Percentiles rank a stretch among this genome's conserved stretches.
Evolutionary conservation across 2,888 invertebrate species (phyloP).

Genomic region (Epinotia bilunana): DNA sequence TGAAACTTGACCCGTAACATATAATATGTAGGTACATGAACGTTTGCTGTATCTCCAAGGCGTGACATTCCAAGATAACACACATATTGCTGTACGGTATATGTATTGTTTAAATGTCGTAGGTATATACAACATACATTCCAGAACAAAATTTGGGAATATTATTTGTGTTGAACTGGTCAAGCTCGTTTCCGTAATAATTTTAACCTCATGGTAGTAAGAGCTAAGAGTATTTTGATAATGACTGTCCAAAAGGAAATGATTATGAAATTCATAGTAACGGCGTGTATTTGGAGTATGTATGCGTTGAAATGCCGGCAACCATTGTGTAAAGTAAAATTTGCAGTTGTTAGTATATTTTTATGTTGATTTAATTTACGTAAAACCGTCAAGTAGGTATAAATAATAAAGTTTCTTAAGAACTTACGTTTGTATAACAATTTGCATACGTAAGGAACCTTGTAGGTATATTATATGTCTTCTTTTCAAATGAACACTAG

Average conservation of each 20-base stretch:
- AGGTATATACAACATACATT: neutral
- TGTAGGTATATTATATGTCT: no score
- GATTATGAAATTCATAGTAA: no score
- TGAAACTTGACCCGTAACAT: constrained; percentile 1
- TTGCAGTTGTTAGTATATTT: no score
- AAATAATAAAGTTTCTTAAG: no score
- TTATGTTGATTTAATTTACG: no score
- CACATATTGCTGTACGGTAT: constrained; percentile 19
- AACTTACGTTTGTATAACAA: neutral
- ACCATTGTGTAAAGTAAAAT: no score
- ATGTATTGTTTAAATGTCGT: neutral
- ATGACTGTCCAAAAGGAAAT: no score
- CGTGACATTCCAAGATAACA: constrained; percentile 28
- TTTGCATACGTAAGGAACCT: neutral
- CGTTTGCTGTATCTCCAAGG: constrained; percentile 17
- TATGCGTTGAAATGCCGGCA: no score
- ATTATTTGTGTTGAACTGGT: neutral
- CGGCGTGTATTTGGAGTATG: no score
- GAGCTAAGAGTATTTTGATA: neutral
- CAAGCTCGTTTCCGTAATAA: no score
- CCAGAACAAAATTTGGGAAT: neutral
- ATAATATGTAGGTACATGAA: neutral
- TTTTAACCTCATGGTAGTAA: no score
- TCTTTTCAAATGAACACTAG: neutral
- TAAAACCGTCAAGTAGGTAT: no score